phyloP scores from a whole-genome alignment of 2,888 invertebrate genomes.

The Dasysyrphus albostriatus region DNA sequence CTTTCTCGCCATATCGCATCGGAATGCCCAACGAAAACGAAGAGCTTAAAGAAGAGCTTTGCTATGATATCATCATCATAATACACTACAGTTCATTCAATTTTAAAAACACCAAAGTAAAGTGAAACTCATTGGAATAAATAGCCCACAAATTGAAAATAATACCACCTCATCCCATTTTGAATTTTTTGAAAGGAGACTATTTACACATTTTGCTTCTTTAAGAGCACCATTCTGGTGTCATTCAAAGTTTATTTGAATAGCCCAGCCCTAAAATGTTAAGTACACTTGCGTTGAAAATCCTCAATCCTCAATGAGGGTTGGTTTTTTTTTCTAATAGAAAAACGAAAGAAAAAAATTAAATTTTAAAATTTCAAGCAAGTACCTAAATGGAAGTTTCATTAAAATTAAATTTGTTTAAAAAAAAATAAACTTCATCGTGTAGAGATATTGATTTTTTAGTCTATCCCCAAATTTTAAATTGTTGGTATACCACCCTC shows the following conservation, averaged over 20 bases:
- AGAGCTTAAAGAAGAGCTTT: neutral
- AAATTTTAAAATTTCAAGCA: slow-evolving; percentile 46
- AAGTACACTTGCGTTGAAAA: slow-evolving; percentile 69
- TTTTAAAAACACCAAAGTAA: slow-evolving; percentile 14
- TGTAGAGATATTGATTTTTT: slow-evolving; percentile 61
- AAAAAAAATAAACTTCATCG: slow-evolving; percentile 34
- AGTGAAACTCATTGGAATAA: slow-evolving; percentile 62
- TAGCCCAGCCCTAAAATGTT: slow-evolving; percentile 72
- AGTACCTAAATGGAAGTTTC: slow-evolving; percentile 51
- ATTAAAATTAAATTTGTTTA: slow-evolving; percentile 44
- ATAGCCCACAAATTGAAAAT: slow-evolving; percentile 69
- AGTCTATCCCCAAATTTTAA: slow-evolving; percentile 24
- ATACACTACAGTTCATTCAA: slow-evolving; percentile 30
- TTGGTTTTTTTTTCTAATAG: slow-evolving; percentile 36
- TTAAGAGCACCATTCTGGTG: slow-evolving; percentile 64
- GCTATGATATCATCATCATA: neutral
- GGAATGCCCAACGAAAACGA: neutral
- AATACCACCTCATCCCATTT: slow-evolving; percentile 47
- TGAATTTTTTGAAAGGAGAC: slow-evolving; percentile 4
- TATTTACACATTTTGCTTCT: slow-evolving; percentile 57
- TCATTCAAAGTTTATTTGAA: slow-evolving; percentile 74
- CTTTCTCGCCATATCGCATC: neutral
- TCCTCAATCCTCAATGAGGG: slow-evolving; percentile 53
- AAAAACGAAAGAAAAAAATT: slow-evolving; percentile 30
- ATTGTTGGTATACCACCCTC: slow-evolving; percentile 4